These are phyloP conservation scores for Acipenser oxyrinchus DNA, from an alignment of 2,797 vertebrate species.

Conservation along the genomic window DNA sequence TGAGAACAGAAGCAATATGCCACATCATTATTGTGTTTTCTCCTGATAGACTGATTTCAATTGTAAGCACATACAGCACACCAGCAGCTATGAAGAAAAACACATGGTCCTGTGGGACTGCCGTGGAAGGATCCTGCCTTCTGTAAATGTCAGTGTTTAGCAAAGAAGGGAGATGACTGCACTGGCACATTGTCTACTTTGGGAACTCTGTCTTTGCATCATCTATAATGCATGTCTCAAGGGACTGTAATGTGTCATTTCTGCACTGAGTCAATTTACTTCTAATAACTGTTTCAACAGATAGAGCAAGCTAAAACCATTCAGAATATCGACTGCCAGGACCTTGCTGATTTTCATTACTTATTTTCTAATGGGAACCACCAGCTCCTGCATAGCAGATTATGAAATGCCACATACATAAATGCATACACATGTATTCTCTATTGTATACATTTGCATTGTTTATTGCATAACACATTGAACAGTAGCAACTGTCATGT, in stretches of 20 bases:
- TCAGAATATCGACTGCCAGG: not conserved
- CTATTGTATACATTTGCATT: too few species aligned
- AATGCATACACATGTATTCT: too few species aligned
- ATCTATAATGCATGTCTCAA: conserved; percentile 18
- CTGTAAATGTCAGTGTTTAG: conserved; percentile 18
- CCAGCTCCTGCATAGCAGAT: not conserved
- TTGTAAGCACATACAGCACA: not conserved
- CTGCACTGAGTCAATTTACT: conserved; percentile 12
- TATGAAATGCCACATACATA: not conserved
- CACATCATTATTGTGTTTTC: not conserved
- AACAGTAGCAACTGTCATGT: too few species aligned
- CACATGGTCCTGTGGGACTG: not conserved
- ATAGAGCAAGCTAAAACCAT: not conserved
- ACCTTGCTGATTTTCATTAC: not conserved
- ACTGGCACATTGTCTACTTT: not conserved
- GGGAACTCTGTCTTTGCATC: conserved; percentile 4
- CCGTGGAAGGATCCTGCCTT: not conserved
- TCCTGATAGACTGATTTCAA: not conserved
- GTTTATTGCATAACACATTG: too few species aligned
- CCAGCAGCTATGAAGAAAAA: not conserved
- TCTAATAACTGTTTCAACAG: conserved; percentile 11
- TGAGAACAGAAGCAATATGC: not conserved
- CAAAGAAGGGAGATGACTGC: not conserved
- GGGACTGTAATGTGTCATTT: conserved; percentile 14
- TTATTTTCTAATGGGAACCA: not conserved